Base-by-base conservation (phyloP, 2,113 vertebrate genomes). In the Pachyramphus minor region DNA sequence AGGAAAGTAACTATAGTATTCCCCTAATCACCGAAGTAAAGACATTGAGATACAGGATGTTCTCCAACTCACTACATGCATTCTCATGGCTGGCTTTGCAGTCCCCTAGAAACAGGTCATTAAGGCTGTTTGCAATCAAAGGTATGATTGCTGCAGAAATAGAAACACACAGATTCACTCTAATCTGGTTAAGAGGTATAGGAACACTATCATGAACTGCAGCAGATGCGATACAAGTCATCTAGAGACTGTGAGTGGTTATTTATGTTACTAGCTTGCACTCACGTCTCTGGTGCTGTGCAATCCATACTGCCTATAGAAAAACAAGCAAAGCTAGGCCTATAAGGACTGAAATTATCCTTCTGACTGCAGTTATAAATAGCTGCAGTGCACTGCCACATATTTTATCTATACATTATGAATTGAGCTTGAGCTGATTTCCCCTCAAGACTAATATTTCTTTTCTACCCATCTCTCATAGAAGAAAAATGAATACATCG, bases 321-420 rank as follows among this genome's bases (percentile, higher is more conserved):
- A 80, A 79, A 86, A 11, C 22, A 63, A 66, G 2, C 4, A 80
- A 79, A 63, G 22, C 9, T 37, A 39, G 25, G 18, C 21, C 18
- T 35, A 2, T 17, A 56, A 31, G 20, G 11, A 20, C 22, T 80
- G 49, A 76, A 83, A 73, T 53, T n/a, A 41, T 23, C 27, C 5
- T 58, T 58, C 45, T 77, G 49, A 28, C 24, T 60, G 27, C 4
- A 2, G 4, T 47, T 49, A 35, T 17, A 41, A 37, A 20, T 8
- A 63, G 68, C 31, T 49, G 19, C 44, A 52, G 22, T 31, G 12
- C 1, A 0, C 12, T 58, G 19, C 35, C 47, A 49, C 17, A 1
- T 41, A n/a, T 67, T 76, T 60, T 35, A 56, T 73, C 3, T 23
- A 41, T 25, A 53, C 9, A 9, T 58, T 71, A 53, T 35, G 75